Evolutionary conservation across 2,888 invertebrate genomes (phyloP).

Genomic region (Pelosia muscerda): DNA sequence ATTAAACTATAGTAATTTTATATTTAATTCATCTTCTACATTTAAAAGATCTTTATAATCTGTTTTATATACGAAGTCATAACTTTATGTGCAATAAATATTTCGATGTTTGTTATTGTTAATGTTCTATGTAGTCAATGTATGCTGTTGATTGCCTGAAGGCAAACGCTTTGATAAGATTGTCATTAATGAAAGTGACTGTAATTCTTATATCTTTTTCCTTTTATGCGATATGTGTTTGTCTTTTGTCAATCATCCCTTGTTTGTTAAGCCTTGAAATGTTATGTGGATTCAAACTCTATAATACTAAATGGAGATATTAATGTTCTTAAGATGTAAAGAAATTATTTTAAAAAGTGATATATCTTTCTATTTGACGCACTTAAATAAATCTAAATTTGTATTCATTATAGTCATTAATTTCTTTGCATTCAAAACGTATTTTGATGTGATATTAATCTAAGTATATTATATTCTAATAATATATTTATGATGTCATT

Average conservation of each 20-base stretch:
- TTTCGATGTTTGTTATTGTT: conserved; percentile 23
- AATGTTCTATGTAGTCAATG: conserved; percentile 53
- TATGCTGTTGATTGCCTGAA: conserved; percentile 42
- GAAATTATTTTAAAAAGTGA: neutral
- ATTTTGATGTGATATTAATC: conserved; percentile 36
- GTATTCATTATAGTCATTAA: conserved; percentile 7
- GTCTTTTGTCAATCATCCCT: conserved; percentile 2
- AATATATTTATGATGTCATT: neutral
- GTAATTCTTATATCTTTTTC: neutral
- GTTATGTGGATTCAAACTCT: neutral
- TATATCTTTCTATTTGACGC: too few relatives aligned
- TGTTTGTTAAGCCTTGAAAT: conserved; percentile 5
- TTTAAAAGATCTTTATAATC: neutral
- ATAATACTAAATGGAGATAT: conserved; percentile 2
- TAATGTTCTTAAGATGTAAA: conserved; percentile 12
- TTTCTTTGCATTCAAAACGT: conserved; percentile 33
- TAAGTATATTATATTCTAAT: conserved; percentile 21
- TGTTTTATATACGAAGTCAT: conserved; percentile 20
- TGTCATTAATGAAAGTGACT: neutral
- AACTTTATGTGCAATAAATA: conserved; percentile 14
- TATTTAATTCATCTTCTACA: neutral
- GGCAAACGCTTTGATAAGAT: conserved; percentile 14
- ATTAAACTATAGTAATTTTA: neutral
- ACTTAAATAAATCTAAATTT: neutral
- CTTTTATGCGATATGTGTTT: neutral